These are phyloP conservation scores for Leistus spinibarbis DNA, from an alignment of 2,888 invertebrate genomes.

Conservation along the genomic window DNA sequence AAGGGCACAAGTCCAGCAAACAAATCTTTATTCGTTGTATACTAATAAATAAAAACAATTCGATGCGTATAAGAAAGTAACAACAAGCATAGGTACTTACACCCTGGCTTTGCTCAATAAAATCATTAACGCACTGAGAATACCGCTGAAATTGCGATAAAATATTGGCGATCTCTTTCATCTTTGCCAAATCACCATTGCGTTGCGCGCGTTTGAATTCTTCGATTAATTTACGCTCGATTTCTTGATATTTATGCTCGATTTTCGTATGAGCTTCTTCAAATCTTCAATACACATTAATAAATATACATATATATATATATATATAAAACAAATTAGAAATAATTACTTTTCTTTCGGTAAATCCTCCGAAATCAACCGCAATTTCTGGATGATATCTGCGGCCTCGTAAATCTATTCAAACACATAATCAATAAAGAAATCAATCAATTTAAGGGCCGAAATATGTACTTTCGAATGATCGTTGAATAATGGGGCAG, in stretches of 20 bases:
- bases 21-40: conserved; percentile 76
- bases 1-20: conserved; percentile 89
- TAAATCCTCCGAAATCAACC: conserved; percentile 93
- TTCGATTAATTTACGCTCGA: conserved; percentile 87
- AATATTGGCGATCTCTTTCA: conserved; percentile 92
- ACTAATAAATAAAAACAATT: neutral
- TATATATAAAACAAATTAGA: neutral
- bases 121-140: conserved; percentile 94
- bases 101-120: conserved; percentile 95
- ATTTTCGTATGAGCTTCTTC: conserved; percentile 85
- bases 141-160: conserved; percentile 96
- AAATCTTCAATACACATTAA: conserved; percentile 60
- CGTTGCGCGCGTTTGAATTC: conserved; percentile 92
- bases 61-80: neutral
- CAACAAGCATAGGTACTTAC: conserved; percentile 57
- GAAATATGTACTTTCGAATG: conserved; percentile 66
- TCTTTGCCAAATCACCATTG: conserved; percentile 80
- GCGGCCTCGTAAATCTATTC: conserved; percentile 94
- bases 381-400: conserved; percentile 95
- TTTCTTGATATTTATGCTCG: conserved; percentile 86
- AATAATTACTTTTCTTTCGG: conserved; percentile 74
- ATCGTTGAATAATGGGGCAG: conserved; percentile 87
- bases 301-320: conserved; percentile 22
- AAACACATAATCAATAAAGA: too few relatives aligned
- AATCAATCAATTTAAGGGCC: neutral